These are phyloP conservation scores for Antechinus stuartii DNA, from an alignment of 2,113 vertebrate genomes.

Conservation along the genomic window DNA sequence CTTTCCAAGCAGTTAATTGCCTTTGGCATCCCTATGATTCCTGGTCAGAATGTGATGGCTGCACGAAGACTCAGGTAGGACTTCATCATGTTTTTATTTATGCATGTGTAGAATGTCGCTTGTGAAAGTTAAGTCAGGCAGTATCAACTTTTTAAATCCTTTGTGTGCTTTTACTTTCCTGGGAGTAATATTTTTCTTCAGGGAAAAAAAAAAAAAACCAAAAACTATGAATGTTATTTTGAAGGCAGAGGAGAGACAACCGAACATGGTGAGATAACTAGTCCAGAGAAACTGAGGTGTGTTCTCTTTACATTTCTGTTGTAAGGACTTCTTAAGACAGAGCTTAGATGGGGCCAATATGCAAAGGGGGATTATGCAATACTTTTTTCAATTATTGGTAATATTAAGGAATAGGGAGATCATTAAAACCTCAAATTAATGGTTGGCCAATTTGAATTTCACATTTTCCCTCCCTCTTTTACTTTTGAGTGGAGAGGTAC, in stretches of 20 bases:
- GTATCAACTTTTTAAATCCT: slow-evolving; percentile 3
- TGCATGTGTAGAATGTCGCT: not conserved
- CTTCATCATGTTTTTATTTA: slow-evolving; percentile 12
- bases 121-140: not conserved
- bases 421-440: slow-evolving; percentile 15
- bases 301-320: not conserved
- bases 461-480: not conserved
- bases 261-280: slow-evolving; percentile 14
- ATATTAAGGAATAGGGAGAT: slow-evolving; percentile 31
- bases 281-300: slow-evolving; percentile 16
- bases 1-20: slow-evolving; percentile 85
- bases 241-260: not conserved
- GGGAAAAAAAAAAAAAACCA: not conserved
- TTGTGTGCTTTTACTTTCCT: slow-evolving; percentile 5
- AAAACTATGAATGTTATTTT: slow-evolving; percentile 21
- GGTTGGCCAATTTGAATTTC: not conserved
- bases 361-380: slow-evolving; percentile 12
- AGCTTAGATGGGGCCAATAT: not conserved
- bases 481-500: not conserved
- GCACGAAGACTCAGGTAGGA: slow-evolving; percentile 88
- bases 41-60: slow-evolving; percentile 93
- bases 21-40: slow-evolving; percentile 88
- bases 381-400: slow-evolving; percentile 12
- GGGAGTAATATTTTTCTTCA: not conserved
- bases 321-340: slow-evolving; percentile 27